These are phyloP conservation scores for Halichoeres trimaculatus DNA, from an alignment of 2,113 vertebrate species.

Conservation along the genomic window DNA sequence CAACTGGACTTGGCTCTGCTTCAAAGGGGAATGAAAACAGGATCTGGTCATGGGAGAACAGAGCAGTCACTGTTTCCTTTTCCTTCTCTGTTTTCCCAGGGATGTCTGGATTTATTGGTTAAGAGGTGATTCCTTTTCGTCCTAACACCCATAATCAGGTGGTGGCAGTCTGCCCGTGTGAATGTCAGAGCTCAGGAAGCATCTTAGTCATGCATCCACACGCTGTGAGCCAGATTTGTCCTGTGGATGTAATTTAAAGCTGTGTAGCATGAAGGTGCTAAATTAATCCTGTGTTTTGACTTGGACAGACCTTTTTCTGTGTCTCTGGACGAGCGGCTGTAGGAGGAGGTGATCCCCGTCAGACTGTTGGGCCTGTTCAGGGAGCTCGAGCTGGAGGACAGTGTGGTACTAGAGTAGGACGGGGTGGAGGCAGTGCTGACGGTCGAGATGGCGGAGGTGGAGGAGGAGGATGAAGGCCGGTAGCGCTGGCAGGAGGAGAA, in stretches of 20 bases:
- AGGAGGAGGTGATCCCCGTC: slow-evolving; percentile 93
- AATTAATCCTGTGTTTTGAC: background rate
- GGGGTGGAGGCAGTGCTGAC: slow-evolving; percentile 77
- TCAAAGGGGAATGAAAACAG: slow-evolving; percentile 9
- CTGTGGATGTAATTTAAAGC: too few relatives aligned
- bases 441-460: slow-evolving; percentile 83
- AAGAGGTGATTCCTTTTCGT: background rate
- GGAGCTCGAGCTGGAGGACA: slow-evolving; percentile 80
- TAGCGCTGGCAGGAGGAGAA: slow-evolving; percentile 85
- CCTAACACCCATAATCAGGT: too few relatives aligned
- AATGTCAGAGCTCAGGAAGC: too few relatives aligned
- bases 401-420: slow-evolving; percentile 83
- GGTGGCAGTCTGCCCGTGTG: too few relatives aligned
- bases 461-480: slow-evolving; percentile 84
- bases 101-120: slow-evolving; percentile 43
- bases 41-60: slow-evolving; percentile 32
- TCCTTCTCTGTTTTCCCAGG: slow-evolving; percentile 51
- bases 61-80: slow-evolving; percentile 51
- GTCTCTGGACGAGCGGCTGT: slow-evolving; percentile 91
- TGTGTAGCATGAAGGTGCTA: too few relatives aligned
- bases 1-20: slow-evolving; percentile 40
- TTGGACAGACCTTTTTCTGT: slow-evolving; percentile 88
- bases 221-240: too few relatives aligned
- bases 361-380: slow-evolving; percentile 87
- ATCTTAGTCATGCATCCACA: too few relatives aligned